These are phyloP conservation scores for Rhinoderma darwinii DNA, from an alignment of 2,113 vertebrate genomes.

Conservation along the genomic window DNA sequence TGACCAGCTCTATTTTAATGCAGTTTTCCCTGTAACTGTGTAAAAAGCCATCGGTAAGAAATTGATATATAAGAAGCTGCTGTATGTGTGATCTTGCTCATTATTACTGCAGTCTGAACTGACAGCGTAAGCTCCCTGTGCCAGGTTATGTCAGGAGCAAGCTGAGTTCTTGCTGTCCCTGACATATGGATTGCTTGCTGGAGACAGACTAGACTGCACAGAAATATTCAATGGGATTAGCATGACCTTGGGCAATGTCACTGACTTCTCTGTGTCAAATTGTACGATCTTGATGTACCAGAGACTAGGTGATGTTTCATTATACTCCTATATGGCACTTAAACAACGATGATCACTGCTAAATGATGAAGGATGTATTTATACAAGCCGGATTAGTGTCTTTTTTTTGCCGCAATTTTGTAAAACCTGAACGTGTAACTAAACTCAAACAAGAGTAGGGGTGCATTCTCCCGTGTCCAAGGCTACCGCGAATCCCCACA, in stretches of 20 bases:
- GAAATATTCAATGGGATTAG: background rate
- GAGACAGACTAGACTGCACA: conserved; percentile 29
- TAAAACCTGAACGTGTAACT: too few relatives aligned
- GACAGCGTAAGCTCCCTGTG: conserved; percentile 8
- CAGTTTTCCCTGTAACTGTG: background rate
- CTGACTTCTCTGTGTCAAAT: conserved; percentile 1
- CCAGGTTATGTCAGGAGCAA: conserved; percentile 52
- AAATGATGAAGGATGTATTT: too few relatives aligned
- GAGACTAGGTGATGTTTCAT: background rate
- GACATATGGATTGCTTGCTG: conserved; percentile 44
- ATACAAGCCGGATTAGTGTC: too few relatives aligned
- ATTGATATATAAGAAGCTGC: conserved; percentile 21
- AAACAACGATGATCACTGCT: background rate
- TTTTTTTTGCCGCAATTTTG: too few relatives aligned
- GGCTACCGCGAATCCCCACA: too few relatives aligned
- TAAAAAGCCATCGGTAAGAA: background rate
- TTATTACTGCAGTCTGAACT: conserved; percentile 49
- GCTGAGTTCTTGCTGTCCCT: conserved; percentile 35
- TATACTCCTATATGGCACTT: background rate
- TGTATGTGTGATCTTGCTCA: background rate
- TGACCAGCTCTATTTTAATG: background rate
- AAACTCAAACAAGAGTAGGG: too few relatives aligned
- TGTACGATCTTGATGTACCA: background rate
- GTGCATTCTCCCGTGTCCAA: too few relatives aligned
- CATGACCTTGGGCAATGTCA: conserved; percentile 53